Percentiles rank a stretch among this genome's conserved stretches.
phyloP scores from a whole-genome alignment of 2,113 vertebrate species.

The Progne subis region DNA sequence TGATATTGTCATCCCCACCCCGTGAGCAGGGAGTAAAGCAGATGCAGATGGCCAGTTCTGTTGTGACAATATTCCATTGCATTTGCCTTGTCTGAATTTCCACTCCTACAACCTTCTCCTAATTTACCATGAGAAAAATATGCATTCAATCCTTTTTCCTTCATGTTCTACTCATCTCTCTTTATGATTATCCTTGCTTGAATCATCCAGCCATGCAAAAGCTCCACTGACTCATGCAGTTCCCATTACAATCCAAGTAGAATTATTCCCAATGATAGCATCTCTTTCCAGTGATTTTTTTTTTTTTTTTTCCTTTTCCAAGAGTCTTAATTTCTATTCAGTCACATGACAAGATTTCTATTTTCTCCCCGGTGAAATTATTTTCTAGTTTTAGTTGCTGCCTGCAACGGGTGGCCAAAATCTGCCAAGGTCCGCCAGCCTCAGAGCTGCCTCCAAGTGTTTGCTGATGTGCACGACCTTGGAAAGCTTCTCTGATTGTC shows the following conservation, averaged over 20 bases:
- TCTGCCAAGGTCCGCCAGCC: background rate
- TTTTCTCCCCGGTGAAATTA: background rate
- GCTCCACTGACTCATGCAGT: constrained; percentile 20
- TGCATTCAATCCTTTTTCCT: background rate
- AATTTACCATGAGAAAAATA: constrained; percentile 33
- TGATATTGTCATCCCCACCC: background rate
- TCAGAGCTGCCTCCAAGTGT: background rate
- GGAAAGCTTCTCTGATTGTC: background rate
- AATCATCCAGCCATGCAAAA: constrained; percentile 46
- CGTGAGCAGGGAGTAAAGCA: background rate
- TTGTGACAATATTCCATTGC: background rate
- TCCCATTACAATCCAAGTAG: constrained; percentile 11
- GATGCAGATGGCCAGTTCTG: background rate
- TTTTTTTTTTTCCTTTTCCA: background rate
- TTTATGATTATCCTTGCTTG: constrained; percentile 42
- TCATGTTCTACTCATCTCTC: constrained; percentile 13
- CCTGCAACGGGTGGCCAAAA: background rate
- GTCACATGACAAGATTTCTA: background rate
- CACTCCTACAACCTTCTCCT: background rate
- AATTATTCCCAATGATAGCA: constrained; percentile 30
- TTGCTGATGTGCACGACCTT: background rate
- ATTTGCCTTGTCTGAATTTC: background rate
- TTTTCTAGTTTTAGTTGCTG: background rate
- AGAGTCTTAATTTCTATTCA: background rate
- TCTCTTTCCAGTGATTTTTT: background rate